Conservation (phyloP, 1,140 invertebrate species). For the Hylyphantes graminicola region DNA sequence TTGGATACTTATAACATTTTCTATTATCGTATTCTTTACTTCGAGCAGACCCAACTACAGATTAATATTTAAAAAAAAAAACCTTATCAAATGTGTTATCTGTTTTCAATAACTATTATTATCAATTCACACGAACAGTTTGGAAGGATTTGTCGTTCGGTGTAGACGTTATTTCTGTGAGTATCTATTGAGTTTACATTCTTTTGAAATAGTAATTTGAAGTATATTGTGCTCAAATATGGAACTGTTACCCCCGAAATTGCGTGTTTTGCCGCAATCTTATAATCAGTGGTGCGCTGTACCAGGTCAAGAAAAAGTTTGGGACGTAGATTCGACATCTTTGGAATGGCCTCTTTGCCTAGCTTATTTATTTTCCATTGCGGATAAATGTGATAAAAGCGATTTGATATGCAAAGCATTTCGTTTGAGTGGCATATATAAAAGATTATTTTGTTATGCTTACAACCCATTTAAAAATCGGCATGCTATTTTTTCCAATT, state of each 20-base stretch:
- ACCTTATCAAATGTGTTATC: too few species aligned
- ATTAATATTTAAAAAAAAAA: too few species aligned
- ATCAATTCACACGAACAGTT: too few species aligned
- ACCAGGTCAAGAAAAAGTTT: background rate
- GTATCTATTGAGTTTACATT: background rate
- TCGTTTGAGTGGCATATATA: background rate
- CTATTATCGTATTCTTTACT: too few species aligned
- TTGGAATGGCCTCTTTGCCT: background rate
- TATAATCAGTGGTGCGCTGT: background rate
- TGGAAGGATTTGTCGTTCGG: too few species aligned
- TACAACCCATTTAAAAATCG: slow-evolving; percentile 16
- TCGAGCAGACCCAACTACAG: too few species aligned
- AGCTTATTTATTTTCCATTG: background rate
- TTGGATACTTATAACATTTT: too few species aligned
- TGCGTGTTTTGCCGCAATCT: background rate
- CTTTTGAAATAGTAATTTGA: background rate
- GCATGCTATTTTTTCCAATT: slow-evolving; percentile 3
- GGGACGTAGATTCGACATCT: background rate
- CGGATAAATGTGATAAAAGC: background rate
- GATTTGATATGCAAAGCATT: background rate
- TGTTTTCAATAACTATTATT: too few species aligned
- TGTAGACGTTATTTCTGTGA: too few species aligned
- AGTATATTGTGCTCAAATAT: background rate
- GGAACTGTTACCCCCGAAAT: background rate
- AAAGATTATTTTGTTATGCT: background rate